Base-by-base conservation (phyloP, 92 coral and sea anemone species). In the Pocillopora grandis region DNA sequence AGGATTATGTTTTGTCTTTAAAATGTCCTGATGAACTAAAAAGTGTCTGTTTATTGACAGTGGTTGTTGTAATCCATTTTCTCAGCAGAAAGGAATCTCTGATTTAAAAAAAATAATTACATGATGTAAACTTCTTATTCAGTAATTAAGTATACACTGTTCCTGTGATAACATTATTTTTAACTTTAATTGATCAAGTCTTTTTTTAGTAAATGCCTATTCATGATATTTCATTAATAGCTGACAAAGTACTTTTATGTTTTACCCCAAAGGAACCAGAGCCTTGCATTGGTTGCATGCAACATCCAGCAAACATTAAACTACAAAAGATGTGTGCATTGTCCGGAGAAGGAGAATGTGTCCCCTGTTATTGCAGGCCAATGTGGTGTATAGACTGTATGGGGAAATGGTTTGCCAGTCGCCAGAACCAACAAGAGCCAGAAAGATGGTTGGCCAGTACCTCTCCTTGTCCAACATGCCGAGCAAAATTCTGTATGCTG, bases 351-450 rank as follows among this genome's bases (percentile, higher is more conserved):
- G 98, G 98, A 12, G 94, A 92, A 27, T 95, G 98, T 77, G 94
- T 94, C 61, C 79, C 93, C 42, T 95, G 98, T 78, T 95, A 89
- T 78, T 95, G 98, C 64, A 92, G 98, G 3, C 96, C 98, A 0
- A 95, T 95, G 98, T 95, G 98, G 98, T 95, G 98, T 79, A 88
- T 95, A 57, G 98, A 94, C 71, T 95, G 98, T 76, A 95, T 95
- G 98, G 98, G 98, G 58, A 95, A 95, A 59, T 95, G 98, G 98
- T 95, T 93, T 95, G 98, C 98, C 72, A 96, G 98, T 89, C 95
- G 98, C 0, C 98, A 96, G 61, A 98, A 96, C 72, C 98, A 96
- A 82, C 93, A 89, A 5, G 75, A 91, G n/a, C 98, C 98, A 9
- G 98, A 94, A 17, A 85, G 86, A 6, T 95, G 98, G 98, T 60